Base-by-base conservation (phyloP, 1,140 invertebrate genomes). In the Nephila pilipes region DNA sequence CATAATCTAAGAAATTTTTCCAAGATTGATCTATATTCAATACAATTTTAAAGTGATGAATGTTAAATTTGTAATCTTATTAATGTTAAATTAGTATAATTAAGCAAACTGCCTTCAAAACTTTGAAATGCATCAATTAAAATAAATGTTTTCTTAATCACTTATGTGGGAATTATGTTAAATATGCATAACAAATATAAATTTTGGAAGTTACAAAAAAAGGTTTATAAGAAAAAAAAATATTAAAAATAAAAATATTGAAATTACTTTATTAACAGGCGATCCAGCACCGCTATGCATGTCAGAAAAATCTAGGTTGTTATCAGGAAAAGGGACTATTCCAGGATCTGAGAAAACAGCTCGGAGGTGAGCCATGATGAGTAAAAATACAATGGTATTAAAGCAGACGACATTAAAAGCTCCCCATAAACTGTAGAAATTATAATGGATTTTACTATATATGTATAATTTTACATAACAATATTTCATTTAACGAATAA, bases 311-410 rank as follows among this genome's bases (percentile, higher is more conserved):
- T 98, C 98, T 94, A 98, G 96, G 94, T 97, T 97, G 94, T 96
- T 97, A 93, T 97, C 97, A 16, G 98, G 97, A 89, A 99, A 95
- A 25, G 98, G 98, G 75, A 99, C 97, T 93, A 97, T 97, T 16
- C 98, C 98, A 58, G 98, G 98, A 96, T 99, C 98, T 85, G 97
- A 98, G 94, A 98, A 97, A 75, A 98, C 98, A 22, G 98, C 98
- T 95, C 98, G 96, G 16, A 98, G 75, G 94, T 99, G 98, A 18
- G 98, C 96, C 95, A 98, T 97, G 85, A 96, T 95, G 79, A 98
- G 95, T 46, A 98, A 95, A 94, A 98, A 97, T 90, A 98, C 96
- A 29, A 98, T 95, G 1, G 97, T 97, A 95, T 99, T 98, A 95
- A 98, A 99, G 60, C 97, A 94, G 22, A 98, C 96, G 12, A 97